Conservation (phyloP, 2,797 vertebrate genomes). For the Hephaestus fuliginosus region DNA sequence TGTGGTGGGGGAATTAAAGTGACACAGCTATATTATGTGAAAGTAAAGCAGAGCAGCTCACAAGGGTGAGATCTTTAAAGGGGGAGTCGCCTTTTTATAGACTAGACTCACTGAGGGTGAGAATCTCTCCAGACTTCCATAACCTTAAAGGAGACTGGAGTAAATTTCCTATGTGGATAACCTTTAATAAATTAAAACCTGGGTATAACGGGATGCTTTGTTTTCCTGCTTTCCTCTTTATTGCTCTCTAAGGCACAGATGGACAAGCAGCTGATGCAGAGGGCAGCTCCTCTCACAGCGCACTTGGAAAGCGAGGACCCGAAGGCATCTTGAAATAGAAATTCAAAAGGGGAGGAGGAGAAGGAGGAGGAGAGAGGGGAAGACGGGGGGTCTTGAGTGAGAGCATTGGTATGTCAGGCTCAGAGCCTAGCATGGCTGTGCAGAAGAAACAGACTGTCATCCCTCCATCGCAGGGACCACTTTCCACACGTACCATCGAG, state of each 20-base stretch:
- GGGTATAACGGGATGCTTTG: conserved; percentile 39
- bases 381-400: conserved; percentile 38
- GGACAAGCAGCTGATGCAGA: conserved; percentile 76
- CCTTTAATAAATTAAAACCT: conserved; percentile 6
- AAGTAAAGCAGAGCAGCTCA: conserved; percentile 81
- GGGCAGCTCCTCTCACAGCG: conserved; percentile 47
- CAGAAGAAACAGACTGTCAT: conserved; percentile 74
- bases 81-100: conserved; percentile 69
- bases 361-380: conserved; percentile 36
- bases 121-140: conserved; percentile 41
- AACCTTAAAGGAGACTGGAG: conserved; percentile 38
- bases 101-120: conserved; percentile 28
- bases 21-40: conserved; percentile 71
- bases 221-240: conserved; percentile 38
- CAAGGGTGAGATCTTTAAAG: conserved; percentile 70
- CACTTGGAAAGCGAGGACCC: conserved; percentile 62
- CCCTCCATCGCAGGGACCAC: conserved; percentile 77
- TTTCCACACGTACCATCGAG: conserved; percentile 59
- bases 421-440: conserved; percentile 78
- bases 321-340: conserved; percentile 81
- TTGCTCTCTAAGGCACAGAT: conserved; percentile 66
- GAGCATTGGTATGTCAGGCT: conserved; percentile 74
- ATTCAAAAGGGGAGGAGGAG: conserved; percentile 64
- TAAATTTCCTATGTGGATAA: conserved; percentile 15
- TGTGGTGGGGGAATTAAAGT: conserved; percentile 75